phyloP scores from a whole-genome alignment of 2,888 invertebrate species.

The Eupithecia inturbata region DNA sequence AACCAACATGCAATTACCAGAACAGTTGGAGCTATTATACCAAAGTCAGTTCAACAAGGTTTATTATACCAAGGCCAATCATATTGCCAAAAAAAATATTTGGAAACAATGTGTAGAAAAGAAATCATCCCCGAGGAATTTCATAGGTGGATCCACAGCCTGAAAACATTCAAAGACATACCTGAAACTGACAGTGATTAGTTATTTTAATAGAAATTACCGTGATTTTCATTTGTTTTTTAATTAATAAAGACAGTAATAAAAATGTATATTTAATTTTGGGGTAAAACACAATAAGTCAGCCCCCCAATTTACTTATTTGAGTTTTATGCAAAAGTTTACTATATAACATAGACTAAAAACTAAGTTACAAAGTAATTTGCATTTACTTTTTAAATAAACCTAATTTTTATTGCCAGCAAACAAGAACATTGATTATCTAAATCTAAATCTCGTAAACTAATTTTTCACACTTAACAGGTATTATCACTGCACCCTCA shows the following conservation, averaged over 20 bases:
- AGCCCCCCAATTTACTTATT: background rate
- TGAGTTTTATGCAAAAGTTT: background rate
- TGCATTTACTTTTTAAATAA: too few species aligned
- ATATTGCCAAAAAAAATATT: background rate
- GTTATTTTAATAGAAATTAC: background rate
- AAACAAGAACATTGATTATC: too few species aligned
- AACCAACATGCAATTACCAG: background rate
- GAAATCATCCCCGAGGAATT: constrained; percentile 6
- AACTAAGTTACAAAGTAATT: too few species aligned
- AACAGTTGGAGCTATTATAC: constrained; percentile 3
- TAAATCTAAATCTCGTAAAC: background rate
- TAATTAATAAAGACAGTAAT: background rate
- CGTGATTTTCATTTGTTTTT: constrained; percentile 7
- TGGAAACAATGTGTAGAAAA: constrained; percentile 2
- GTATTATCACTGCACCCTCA: constrained; percentile 4
- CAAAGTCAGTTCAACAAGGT: too few species aligned
- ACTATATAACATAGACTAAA: background rate
- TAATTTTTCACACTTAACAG: background rate
- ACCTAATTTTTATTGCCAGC: too few species aligned
- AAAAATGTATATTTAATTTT: constrained; percentile 3
- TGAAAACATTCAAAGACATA: constrained; percentile 10
- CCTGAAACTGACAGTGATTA: constrained; percentile 11
- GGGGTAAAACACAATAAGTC: constrained; percentile 8
- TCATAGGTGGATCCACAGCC: background rate
- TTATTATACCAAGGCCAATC: too few species aligned